Percentiles rank a stretch among this genome's conserved stretches.
phyloP scores from a whole-genome alignment of 2,113 vertebrate genomes.

The Clinocottus analis region DNA sequence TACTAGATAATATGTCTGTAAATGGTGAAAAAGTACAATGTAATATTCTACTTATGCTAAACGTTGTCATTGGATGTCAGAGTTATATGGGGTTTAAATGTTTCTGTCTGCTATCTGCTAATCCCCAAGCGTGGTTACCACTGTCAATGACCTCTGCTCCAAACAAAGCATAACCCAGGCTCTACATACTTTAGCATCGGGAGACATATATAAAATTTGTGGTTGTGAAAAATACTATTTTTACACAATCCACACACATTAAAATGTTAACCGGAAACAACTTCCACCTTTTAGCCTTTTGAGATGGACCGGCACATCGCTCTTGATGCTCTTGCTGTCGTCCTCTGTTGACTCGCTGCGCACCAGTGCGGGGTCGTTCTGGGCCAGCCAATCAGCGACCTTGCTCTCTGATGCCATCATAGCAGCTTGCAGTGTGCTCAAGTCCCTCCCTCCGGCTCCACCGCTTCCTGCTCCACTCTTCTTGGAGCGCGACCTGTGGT shows the following conservation, averaged over 20 bases:
- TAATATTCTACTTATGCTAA: slow-evolving; percentile 11
- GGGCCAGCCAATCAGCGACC: slow-evolving; percentile 98
- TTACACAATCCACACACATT: not conserved
- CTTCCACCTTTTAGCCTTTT: slow-evolving; percentile 95
- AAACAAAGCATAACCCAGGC: slow-evolving; percentile 20
- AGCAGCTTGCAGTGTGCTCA: slow-evolving; percentile 93
- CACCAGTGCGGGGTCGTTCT: slow-evolving; percentile 94
- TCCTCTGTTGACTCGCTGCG: slow-evolving; percentile 93
- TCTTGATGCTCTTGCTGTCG: slow-evolving; percentile 98
- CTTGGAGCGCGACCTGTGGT: slow-evolving; percentile 90
- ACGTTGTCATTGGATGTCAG: slow-evolving; percentile 25
- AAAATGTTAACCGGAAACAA: not conserved
- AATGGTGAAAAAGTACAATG: slow-evolving; percentile 11
- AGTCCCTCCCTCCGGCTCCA: slow-evolving; percentile 83
- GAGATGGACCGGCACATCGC: slow-evolving; percentile 95
- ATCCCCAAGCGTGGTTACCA: slow-evolving; percentile 34
- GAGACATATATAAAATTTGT: not conserved
- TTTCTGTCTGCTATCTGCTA: slow-evolving; percentile 40
- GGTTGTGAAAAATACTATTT: not conserved
- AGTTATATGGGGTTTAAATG: slow-evolving; percentile 22
- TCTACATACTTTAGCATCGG: not conserved
- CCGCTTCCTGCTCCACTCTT: slow-evolving; percentile 78
- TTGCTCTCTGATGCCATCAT: slow-evolving; percentile 98
- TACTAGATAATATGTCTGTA: slow-evolving; percentile 3
- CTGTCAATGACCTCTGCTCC: slow-evolving; percentile 6